Evolutionary conservation across 2,797 vertebrate species (phyloP).

Genomic region (Sorex maritimensis): DNA sequence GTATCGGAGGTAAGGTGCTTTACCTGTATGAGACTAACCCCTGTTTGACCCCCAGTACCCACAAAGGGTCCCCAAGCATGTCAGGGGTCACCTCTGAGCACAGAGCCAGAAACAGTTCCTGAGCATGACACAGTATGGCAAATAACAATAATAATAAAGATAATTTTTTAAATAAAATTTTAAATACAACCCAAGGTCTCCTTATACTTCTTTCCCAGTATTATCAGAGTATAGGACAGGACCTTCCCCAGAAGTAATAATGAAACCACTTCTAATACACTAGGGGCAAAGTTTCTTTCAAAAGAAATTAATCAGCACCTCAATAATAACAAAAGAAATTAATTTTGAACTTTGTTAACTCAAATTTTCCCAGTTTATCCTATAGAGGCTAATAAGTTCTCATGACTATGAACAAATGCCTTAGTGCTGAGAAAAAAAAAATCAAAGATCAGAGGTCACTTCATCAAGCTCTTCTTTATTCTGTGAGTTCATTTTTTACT

Average conservation of each 20-base stretch:
- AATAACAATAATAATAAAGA: too few relatives aligned
- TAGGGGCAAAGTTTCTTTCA: neutral
- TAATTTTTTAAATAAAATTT: too few relatives aligned
- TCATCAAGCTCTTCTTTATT: neutral
- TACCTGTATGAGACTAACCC: too few relatives aligned
- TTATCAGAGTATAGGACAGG: neutral
- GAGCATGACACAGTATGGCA: too few relatives aligned
- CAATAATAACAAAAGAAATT: constrained; percentile 65
- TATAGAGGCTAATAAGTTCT: neutral
- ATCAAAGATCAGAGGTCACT: neutral
- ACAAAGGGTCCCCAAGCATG: too few relatives aligned
- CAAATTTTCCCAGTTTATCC: constrained; percentile 47
- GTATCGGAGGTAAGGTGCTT: too few relatives aligned
- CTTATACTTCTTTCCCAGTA: neutral
- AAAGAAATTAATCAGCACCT: constrained; percentile 55
- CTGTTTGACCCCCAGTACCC: too few relatives aligned
- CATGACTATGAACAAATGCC: neutral
- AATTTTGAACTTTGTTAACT: constrained; percentile 71
- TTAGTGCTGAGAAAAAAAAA: neutral
- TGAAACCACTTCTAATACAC: neutral
- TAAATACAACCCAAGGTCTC: neutral
- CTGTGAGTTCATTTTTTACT: neutral
- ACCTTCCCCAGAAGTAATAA: neutral
- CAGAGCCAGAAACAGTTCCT: too few relatives aligned
- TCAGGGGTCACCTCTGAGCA: too few relatives aligned